phyloP scores from a whole-genome alignment of 1,140 invertebrate species.

The Neodiprion fabricii region DNA sequence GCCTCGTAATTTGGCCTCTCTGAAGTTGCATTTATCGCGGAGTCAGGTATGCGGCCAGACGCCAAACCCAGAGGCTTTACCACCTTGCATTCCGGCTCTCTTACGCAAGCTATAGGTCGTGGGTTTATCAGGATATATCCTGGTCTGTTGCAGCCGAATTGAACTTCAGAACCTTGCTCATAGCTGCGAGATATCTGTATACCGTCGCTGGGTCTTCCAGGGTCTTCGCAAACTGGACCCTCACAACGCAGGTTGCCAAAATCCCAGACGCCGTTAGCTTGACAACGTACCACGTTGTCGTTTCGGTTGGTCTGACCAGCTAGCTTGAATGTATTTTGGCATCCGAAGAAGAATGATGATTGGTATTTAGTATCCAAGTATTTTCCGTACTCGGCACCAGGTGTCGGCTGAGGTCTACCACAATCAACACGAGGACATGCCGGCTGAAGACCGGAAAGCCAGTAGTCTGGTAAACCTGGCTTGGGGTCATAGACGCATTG shows the following conservation, averaged over 20 bases:
- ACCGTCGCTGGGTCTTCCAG: constrained; percentile 91
- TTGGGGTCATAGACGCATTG: constrained; percentile 97
- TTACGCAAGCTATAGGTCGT: constrained; percentile 86
- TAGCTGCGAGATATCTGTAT: constrained; percentile 88
- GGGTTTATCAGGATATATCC: constrained; percentile 94
- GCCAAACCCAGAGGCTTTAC: constrained; percentile 90
- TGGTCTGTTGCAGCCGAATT: constrained; percentile 87
- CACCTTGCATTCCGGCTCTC: constrained; percentile 93
- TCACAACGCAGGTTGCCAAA: constrained; percentile 95
- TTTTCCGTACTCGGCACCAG: constrained; percentile 91
- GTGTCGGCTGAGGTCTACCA: constrained; percentile 83
- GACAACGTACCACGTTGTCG: constrained; percentile 92
- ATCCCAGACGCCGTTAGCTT: constrained; percentile 94
- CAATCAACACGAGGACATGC: constrained; percentile 88
- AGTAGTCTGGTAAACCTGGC: constrained; percentile 87
- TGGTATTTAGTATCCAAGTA: constrained; percentile 88
- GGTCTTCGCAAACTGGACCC: constrained; percentile 95
- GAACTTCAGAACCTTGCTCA: constrained; percentile 90
- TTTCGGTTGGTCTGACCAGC: constrained; percentile 90
- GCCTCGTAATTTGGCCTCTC: constrained; percentile 92
- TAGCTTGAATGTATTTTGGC: constrained; percentile 94
- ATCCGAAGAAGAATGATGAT: constrained; percentile 94
- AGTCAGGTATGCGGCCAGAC: constrained; percentile 91
- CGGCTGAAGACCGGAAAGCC: constrained; percentile 86
- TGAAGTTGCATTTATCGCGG: constrained; percentile 95